Percentiles rank a stretch among this genome's conserved stretches.
These are phyloP conservation scores for Caenorhabditis sp. DNA, from an alignment of 2,888 invertebrate genomes.

Conservation along the genomic window DNA sequence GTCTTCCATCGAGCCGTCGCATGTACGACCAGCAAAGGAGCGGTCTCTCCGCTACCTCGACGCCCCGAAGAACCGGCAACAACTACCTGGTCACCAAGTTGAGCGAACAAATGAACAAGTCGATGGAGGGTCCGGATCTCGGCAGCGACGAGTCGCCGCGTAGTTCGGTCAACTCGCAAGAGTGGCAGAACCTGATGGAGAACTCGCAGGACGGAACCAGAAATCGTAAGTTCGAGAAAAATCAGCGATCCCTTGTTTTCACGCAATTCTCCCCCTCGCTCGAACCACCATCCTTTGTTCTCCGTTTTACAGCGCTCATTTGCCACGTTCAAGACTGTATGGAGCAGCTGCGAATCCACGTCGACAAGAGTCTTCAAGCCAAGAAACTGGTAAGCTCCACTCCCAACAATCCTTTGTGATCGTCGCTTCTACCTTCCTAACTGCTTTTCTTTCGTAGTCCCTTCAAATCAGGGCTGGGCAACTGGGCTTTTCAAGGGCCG, in stretches of 20 bases:
- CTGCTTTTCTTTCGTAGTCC: constrained; percentile 21
- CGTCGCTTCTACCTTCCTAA: background rate
- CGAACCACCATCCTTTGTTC: constrained; percentile 42
- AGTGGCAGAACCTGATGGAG: constrained; percentile 56
- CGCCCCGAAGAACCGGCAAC: constrained; percentile 44
- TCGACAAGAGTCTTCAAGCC: constrained; percentile 68
- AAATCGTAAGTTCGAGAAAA: constrained; percentile 34
- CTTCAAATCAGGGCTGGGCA: too few species aligned
- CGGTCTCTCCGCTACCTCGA: constrained; percentile 26
- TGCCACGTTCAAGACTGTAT: constrained; percentile 68
- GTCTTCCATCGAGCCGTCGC: constrained; percentile 40
- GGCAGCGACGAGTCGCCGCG: constrained; percentile 68
- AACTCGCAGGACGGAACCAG: constrained; percentile 43
- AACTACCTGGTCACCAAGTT: constrained; percentile 65
- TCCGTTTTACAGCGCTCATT: constrained; percentile 66
- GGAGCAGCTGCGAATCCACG: constrained; percentile 63
- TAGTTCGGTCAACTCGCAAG: constrained; percentile 64
- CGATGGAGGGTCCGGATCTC: constrained; percentile 67
- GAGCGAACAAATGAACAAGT: constrained; percentile 52
- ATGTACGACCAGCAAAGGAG: constrained; percentile 45
- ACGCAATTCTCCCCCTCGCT: constrained; percentile 8
- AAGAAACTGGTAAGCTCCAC: constrained; percentile 62
- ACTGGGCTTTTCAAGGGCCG: too few species aligned
- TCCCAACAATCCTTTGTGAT: constrained; percentile 18
- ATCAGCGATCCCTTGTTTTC: background rate